phyloP scores from a whole-genome alignment of 2,113 vertebrate species.

The Calidris pugnax region DNA sequence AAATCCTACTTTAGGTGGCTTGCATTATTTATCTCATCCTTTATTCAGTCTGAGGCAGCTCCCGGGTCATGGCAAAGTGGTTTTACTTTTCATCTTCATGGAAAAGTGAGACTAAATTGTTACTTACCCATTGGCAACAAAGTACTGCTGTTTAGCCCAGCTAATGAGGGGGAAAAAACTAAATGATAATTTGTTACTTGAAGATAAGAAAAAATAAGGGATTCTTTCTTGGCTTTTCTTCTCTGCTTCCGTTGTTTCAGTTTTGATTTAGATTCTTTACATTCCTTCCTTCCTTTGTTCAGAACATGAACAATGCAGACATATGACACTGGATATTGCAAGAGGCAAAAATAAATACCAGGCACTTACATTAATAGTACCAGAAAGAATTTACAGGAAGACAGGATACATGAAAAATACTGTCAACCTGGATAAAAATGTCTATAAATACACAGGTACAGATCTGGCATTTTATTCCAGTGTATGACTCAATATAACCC shows the following conservation, averaged over 20 bases:
- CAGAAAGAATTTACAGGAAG: conserved; percentile 48
- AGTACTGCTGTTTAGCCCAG: not conserved
- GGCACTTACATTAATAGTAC: conserved; percentile 22
- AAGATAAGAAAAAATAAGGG: not conserved
- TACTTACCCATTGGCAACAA: not conserved
- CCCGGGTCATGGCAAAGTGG: not conserved
- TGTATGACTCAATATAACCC: not conserved
- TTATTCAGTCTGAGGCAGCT: not conserved
- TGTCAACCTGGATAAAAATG: conserved; percentile 36
- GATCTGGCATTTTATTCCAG: conserved; percentile 39
- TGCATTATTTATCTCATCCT: conserved; percentile 36
- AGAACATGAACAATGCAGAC: not conserved
- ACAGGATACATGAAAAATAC: conserved; percentile 29
- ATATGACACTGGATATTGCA: not conserved
- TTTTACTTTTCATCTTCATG: not conserved
- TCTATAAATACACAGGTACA: conserved; percentile 12
- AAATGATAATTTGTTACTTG: not conserved
- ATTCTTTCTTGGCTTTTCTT: not conserved
- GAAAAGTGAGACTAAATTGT: not conserved
- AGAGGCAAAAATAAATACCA: conserved; percentile 40
- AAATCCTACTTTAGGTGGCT: not conserved
- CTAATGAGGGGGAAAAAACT: not conserved
- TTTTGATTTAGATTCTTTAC: not conserved
- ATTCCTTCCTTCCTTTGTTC: not conserved
- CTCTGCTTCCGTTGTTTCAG: not conserved